Conservation (phyloP, 2,888 invertebrate species). For the Heliconius hortense region DNA sequence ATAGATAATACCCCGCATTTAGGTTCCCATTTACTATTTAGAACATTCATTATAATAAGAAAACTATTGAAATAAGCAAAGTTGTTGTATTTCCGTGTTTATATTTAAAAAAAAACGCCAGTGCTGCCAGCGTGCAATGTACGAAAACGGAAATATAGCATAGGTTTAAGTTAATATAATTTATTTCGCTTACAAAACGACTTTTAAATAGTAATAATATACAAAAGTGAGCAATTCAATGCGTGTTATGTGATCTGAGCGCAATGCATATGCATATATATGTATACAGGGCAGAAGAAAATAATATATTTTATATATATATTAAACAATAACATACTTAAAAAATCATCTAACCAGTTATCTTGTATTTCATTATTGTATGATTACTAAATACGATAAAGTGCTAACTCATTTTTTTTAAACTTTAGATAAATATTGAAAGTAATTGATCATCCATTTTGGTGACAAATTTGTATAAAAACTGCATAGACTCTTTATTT, state of each 20-base stretch:
- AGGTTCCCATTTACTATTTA: constrained; percentile 59
- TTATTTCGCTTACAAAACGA: constrained; percentile 54
- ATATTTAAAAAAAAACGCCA: constrained; percentile 49
- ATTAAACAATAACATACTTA: constrained; percentile 7
- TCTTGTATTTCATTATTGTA: not conserved
- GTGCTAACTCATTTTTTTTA: not conserved
- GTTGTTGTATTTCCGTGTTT: constrained; percentile 61
- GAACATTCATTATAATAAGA: constrained; percentile 58
- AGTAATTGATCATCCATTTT: not conserved
- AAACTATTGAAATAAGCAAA: constrained; percentile 56
- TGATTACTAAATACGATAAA: not conserved
- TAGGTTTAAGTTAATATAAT: constrained; percentile 60
- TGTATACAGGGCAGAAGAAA: constrained; percentile 61
- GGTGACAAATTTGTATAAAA: not conserved
- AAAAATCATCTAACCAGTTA: constrained; percentile 8
- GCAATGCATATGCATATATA: constrained; percentile 37
- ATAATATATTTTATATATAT: constrained; percentile 56
- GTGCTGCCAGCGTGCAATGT: constrained; percentile 43
- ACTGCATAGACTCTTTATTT: not conserved
- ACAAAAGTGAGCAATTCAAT: constrained; percentile 59
- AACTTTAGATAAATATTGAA: not conserved
- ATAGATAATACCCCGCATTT: constrained; percentile 67
- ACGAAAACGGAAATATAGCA: constrained; percentile 54
- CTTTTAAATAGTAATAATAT: constrained; percentile 30
- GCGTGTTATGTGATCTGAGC: constrained; percentile 59